Conservation (phyloP, 2,888 invertebrate genomes). For the Erannis defoliaria region DNA sequence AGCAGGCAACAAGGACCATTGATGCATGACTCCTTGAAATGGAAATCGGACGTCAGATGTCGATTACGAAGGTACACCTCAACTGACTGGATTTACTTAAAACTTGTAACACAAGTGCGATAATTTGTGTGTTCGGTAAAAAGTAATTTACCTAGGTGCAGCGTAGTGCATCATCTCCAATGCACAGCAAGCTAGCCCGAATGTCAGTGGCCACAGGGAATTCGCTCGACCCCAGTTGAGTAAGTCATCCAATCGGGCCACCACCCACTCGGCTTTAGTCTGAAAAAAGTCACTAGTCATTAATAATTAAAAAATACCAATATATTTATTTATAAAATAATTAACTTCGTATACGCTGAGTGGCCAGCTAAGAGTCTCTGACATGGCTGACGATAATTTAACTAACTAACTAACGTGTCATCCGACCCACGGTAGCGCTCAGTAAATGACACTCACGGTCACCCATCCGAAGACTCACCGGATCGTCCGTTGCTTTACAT, state of each 20-base stretch:
- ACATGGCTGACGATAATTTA: too few relatives aligned
- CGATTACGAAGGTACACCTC: conserved; percentile 23
- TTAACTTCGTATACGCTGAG: too few relatives aligned
- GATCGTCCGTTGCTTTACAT: too few relatives aligned
- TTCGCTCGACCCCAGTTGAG: conserved; percentile 97
- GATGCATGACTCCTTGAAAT: conserved; percentile 7
- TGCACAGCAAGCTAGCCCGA: conserved; percentile 99
- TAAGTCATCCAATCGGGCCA: conserved; percentile 96
- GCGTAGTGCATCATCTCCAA: conserved; percentile 99
- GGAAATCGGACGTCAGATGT: conserved; percentile 34
- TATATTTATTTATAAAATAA: too few relatives aligned
- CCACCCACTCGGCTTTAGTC: conserved; percentile 91
- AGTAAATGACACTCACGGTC: too few relatives aligned
- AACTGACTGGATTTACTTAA: not conserved
- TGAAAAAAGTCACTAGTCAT: too few relatives aligned
- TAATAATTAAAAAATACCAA: too few relatives aligned
- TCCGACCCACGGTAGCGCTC: too few relatives aligned
- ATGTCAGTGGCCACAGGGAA: conserved; percentile 99
- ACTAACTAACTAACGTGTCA: too few relatives aligned
- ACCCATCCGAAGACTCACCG: too few relatives aligned
- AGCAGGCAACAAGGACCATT: not conserved
- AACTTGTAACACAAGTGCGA: too few relatives aligned
- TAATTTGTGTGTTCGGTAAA: not conserved
- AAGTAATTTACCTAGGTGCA: conserved; percentile 90
- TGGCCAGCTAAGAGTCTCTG: too few relatives aligned